A percentile compares a stretch with the other conserved stretches of the same genome.
Conservation (phyloP, 2,797 vertebrate genomes). For the Manis javanica region DNA sequence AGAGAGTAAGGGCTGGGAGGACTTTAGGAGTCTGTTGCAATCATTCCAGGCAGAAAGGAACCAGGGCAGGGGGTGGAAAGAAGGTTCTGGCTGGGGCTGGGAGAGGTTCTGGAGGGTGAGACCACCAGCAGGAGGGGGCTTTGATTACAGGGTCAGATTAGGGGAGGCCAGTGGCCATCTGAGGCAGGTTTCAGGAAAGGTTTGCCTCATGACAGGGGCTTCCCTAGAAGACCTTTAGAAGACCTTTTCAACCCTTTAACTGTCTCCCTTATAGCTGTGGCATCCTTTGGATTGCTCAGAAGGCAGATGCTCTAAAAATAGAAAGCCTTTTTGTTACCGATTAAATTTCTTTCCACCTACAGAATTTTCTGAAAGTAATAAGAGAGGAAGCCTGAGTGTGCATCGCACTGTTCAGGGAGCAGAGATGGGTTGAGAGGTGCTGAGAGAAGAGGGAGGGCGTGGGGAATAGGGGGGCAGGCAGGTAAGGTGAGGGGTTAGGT, state of each 20-base stretch:
- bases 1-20: background rate
- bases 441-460: background rate
- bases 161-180: background rate
- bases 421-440: slow-evolving; percentile 5
- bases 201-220: slow-evolving; percentile 11
- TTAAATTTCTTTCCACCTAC: slow-evolving; percentile 81
- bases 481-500: background rate
- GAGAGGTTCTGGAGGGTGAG: background rate
- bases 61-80: background rate
- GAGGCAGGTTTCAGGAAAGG: slow-evolving; percentile 19
- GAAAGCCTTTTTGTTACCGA: slow-evolving; percentile 77
- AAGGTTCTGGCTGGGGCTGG: background rate
- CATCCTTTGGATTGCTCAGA: slow-evolving; percentile 59
- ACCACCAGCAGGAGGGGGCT: background rate
- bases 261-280: background rate
- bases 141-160: background rate
- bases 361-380: slow-evolving; percentile 77
- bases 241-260: slow-evolving; percentile 70
- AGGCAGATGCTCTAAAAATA: slow-evolving; percentile 80
- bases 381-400: slow-evolving; percentile 71
- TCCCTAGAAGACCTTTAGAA: slow-evolving; percentile 68
- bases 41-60: background rate
- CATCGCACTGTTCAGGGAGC: slow-evolving; percentile 46
- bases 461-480: background rate
- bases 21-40: background rate